These are phyloP conservation scores for Homarus americanus DNA, from an alignment of 1,140 invertebrate genomes.

Conservation along the genomic window DNA sequence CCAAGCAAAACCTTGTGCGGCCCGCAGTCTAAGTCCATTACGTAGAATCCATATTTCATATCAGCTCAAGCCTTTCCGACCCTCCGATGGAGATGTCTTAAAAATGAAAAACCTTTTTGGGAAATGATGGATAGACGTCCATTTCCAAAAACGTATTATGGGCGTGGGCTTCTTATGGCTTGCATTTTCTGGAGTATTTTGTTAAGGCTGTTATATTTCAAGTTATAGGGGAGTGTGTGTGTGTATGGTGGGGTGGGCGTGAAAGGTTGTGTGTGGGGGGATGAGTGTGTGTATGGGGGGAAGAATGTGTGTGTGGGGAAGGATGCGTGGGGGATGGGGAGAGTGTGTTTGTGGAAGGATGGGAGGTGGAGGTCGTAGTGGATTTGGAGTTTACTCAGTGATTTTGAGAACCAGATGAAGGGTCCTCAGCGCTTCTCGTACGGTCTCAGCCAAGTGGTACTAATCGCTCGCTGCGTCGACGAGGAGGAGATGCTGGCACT, in stretches of 20 bases:
- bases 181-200: too few relatives aligned
- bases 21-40: constrained; percentile 16
- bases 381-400: too few relatives aligned
- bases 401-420: too few relatives aligned
- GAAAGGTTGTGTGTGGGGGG: neutral
- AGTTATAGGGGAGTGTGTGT: too few relatives aligned
- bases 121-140: constrained; percentile 25
- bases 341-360: neutral
- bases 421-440: too few relatives aligned
- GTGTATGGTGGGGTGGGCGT: neutral
- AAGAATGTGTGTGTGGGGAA: neutral
- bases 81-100: constrained; percentile 39
- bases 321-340: too few relatives aligned
- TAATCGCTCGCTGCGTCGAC: too few relatives aligned
- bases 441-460: too few relatives aligned
- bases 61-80: constrained; percentile 6
- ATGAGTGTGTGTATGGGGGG: too few relatives aligned
- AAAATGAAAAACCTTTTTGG: constrained; percentile 21
- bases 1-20: neutral
- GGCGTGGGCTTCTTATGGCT: neutral
- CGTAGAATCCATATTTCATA: constrained; percentile 39
- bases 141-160: constrained; percentile 8
- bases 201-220: too few relatives aligned
- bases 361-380: too few relatives aligned
- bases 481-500: too few relatives aligned